Evolutionary conservation across 1,140 invertebrate species (phyloP), one percentile per base, ranked within the genome.

Genomic region (Nylanderia fulva): DNA sequence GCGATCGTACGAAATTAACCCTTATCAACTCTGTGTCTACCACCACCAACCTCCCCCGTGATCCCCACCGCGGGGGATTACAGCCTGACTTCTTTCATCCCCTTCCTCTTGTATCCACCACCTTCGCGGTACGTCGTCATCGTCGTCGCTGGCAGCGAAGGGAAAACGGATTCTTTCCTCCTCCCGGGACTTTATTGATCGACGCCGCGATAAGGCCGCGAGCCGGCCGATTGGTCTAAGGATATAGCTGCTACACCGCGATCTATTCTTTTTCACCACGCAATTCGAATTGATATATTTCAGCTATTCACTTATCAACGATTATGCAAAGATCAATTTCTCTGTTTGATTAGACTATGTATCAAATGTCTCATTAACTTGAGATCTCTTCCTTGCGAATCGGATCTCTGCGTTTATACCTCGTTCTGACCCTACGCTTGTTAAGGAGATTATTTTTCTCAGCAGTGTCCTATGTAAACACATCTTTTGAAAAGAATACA

Each of bases 161-260:
- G 85, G 91, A 88, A 92, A 92, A 91, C 90, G 92, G 91, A 94
- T 93, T 94, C 93, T 94, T 94, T 94, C 91, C 93, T 93, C 89
- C 93, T 94, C 93, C 92, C 94, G 92, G 90, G 93, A 94, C 94
- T 94, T 82, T 94, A 94, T 94, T 94, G 94, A 94, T 94, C 94
- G 94, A 84, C 87, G 85, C 79, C 76, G 86, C 93, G 93, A 94
- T 94, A 94, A 94, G 92, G 93, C 91, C 15, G 93, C 93, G 90
- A 91, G 90, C 92, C 85, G 92, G 91, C 90, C 92, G 93, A 94
- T 93, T 94, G 93, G 92, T 92, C 91, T 42, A 24, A 36, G 77
- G 66, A 90, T 89, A 86, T 90, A 88, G 88, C 33, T 45, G 54
- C 39, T 45, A 15, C 42, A 27, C 24, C 24, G 66, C 27, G 66